phyloP scores from a whole-genome alignment of 2,113 vertebrate species.

The Cyphomyrus discorhynchus region DNA sequence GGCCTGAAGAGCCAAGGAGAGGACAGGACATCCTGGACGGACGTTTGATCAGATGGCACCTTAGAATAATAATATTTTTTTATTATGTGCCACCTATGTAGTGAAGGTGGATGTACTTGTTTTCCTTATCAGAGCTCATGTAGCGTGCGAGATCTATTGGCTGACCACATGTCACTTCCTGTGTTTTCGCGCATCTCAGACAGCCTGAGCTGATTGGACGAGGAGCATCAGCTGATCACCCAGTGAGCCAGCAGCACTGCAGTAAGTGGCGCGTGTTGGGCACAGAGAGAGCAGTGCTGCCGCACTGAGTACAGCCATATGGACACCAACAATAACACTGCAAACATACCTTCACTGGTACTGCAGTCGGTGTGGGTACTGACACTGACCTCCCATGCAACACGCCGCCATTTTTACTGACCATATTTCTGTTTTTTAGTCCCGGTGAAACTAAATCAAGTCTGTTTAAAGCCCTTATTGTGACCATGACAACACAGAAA shows the following conservation, averaged over 20 bases:
- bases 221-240: slow-evolving; percentile 87
- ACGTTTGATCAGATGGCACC: background rate
- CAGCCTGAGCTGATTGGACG: slow-evolving; percentile 76
- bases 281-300: background rate
- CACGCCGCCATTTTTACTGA: background rate
- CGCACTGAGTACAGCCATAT: background rate
- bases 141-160: background rate
- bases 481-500: background rate
- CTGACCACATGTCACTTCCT: background rate
- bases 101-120: background rate
- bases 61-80: background rate
- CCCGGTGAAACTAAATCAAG: background rate
- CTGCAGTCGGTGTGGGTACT: background rate
- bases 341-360: background rate
- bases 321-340: background rate
- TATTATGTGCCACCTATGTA: background rate
- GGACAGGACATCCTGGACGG: background rate
- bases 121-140: background rate
- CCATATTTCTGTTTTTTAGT: background rate
- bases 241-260: slow-evolving; percentile 69
- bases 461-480: background rate
- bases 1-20: background rate
- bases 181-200: slow-evolving; percentile 57
- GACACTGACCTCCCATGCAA: background rate
- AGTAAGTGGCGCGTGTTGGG: slow-evolving; percentile 58